Conservation (phyloP, 2,113 vertebrate genomes). For the Dryoscopus gambensis region DNA sequence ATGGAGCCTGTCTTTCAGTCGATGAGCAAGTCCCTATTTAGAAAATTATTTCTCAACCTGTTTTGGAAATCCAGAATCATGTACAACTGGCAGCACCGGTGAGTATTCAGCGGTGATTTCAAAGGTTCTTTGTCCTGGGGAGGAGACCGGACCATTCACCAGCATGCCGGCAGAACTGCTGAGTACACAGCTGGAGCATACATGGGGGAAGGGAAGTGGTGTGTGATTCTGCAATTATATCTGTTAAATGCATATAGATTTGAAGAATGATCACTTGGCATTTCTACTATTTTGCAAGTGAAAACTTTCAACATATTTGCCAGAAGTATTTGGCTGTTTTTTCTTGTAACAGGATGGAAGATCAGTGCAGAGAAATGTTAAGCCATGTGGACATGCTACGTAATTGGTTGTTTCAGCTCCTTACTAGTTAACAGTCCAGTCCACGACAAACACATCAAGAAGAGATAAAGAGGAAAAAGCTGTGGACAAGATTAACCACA, state of each 20-base stretch:
- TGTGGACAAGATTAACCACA: slow-evolving; percentile 32
- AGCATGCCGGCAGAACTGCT: slow-evolving; percentile 28
- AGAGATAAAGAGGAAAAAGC: slow-evolving; percentile 28
- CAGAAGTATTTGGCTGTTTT: not conserved
- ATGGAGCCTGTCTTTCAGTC: slow-evolving; percentile 2
- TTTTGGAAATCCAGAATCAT: slow-evolving; percentile 10
- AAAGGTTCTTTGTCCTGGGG: slow-evolving; percentile 59
- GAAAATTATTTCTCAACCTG: slow-evolving; percentile 53
- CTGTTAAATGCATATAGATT: not conserved
- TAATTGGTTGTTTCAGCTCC: slow-evolving; percentile 39
- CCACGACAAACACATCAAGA: not conserved
- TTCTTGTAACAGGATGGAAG: not conserved
- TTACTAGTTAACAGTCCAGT: slow-evolving; percentile 11
- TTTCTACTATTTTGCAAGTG: not conserved
- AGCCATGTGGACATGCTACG: not conserved
- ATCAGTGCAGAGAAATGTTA: not conserved
- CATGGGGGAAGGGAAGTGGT: not conserved
- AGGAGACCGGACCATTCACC: slow-evolving; percentile 31
- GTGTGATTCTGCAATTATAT: not conserved
- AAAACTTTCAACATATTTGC: not conserved
- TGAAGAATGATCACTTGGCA: not conserved
- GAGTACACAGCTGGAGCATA: slow-evolving; percentile 14
- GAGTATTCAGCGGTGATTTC: slow-evolving; percentile 8
- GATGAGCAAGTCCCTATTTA: slow-evolving; percentile 54
- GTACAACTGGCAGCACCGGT: not conserved